phyloP scores from a whole-genome alignment of 2,888 invertebrate genomes.

The Rhyacophila evoluta region DNA sequence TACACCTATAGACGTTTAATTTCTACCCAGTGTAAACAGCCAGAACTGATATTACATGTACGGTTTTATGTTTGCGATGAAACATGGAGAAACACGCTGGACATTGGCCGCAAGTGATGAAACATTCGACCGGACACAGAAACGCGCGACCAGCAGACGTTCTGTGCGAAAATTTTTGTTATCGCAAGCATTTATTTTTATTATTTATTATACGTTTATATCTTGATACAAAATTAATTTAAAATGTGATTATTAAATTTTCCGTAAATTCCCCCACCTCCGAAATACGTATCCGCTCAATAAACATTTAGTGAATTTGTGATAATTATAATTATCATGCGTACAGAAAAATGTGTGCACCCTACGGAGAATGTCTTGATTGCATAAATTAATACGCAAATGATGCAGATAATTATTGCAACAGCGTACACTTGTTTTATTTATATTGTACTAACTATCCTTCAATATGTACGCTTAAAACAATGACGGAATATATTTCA shows the following conservation, averaged over 20 bases:
- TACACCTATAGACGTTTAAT: not conserved
- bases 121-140: not conserved
- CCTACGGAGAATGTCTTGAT: too few relatives aligned
- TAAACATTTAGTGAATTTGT: not conserved
- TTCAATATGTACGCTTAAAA: too few relatives aligned
- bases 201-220: not conserved
- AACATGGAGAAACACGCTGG: not conserved
- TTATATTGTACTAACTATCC: too few relatives aligned
- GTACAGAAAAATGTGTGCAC: too few relatives aligned
- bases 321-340: too few relatives aligned
- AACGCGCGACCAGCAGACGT: not conserved
- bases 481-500: too few relatives aligned
- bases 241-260: not conserved
- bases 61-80: not conserved
- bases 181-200: constrained; percentile 13
- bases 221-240: not conserved
- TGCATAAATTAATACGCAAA: not conserved
- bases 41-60: too few relatives aligned
- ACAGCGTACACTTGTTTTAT: not conserved
- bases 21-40: too few relatives aligned
- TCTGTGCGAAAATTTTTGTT: not conserved
- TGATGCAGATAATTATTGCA: not conserved
- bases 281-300: not conserved
- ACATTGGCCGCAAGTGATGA: not conserved
- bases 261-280: not conserved